These are phyloP conservation scores for Turnix velox DNA, from an alignment of 2,113 vertebrate genomes.

Conservation along the genomic window DNA sequence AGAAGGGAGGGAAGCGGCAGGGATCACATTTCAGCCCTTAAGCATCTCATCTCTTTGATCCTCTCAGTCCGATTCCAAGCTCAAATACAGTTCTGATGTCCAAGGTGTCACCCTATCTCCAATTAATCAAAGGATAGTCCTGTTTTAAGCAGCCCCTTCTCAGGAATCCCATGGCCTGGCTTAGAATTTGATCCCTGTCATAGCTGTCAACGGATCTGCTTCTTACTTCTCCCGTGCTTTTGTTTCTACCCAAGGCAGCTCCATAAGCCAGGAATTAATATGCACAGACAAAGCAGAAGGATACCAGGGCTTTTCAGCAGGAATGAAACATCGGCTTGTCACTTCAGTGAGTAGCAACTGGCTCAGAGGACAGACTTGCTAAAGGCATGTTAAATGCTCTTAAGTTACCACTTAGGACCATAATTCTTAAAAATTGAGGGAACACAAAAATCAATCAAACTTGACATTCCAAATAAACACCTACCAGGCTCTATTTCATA, in stretches of 20 bases:
- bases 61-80: neutral
- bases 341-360: neutral
- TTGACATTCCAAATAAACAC: neutral
- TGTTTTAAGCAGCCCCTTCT: conserved; percentile 28
- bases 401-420: neutral
- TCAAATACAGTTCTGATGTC: conserved; percentile 33
- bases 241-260: conserved; percentile 16
- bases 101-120: conserved; percentile 48
- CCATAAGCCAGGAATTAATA: neutral
- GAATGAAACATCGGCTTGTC: neutral
- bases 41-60: conserved; percentile 32
- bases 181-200: conserved; percentile 50
- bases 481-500: neutral
- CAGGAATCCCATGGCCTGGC: conserved; percentile 38
- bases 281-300: neutral
- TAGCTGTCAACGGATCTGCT: conserved; percentile 53
- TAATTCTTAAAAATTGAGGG: neutral
- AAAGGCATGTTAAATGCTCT: neutral
- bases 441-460: neutral
- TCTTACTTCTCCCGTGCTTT: conserved; percentile 32
- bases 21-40: conserved; percentile 1
- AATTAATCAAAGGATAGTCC: conserved; percentile 52
- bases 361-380: neutral
- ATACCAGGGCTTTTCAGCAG: neutral
- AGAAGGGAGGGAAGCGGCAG: neutral